Evolutionary conservation across 1,140 invertebrate genomes (phyloP), one percentile per base, ranked within the genome.

Genomic region (Tetramorium alpestre): DNA sequence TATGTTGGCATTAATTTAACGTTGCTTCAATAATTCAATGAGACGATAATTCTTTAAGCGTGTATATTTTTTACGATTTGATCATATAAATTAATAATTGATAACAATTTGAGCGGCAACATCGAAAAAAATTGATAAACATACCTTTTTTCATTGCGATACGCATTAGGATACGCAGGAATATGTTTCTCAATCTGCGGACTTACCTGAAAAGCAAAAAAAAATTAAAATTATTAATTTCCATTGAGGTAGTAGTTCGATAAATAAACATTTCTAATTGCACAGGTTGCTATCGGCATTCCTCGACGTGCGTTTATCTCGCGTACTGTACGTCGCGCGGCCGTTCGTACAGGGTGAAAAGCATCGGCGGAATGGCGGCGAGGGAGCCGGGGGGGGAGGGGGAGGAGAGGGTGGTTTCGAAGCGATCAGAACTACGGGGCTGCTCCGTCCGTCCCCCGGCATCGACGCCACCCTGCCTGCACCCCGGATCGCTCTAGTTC

Each of bases 371-470:
- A 7, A 22, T 47, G 51, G 67, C 13, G 10, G n/a, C 65, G 51
- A 72, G 65, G 28, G 22, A 6, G 13, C 13, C 33, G 33, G 18
- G 33, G 22, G 18, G 13, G 49, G 49, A 22, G 22, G 22, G 22
- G 22, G 22, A 22, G 22, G 22, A 7, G 44, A 3, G 56, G 75
- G 33, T 58, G 47, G 65, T 72, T 82, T 72, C 65, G 78, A 72
- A 88, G 51, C 81, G 86, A 87, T 87, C 86, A 87, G 62, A 87
- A 69, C 64, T 85, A 78, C 72, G 51, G 82, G 82, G 47, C 38
- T 56, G 58, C 49, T 85, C 65, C 87, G 72, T 85, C 73, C 72
- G 58, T 70, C 82, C 73, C 72, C 62, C 58, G 81, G 62, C 70
- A 70, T 85, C 81, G 86, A 87, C 67, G 51, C 41, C 72, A 77